Evolutionary conservation across 2,888 invertebrate genomes (phyloP).

Genomic region (Dryobotodes eremita): DNA sequence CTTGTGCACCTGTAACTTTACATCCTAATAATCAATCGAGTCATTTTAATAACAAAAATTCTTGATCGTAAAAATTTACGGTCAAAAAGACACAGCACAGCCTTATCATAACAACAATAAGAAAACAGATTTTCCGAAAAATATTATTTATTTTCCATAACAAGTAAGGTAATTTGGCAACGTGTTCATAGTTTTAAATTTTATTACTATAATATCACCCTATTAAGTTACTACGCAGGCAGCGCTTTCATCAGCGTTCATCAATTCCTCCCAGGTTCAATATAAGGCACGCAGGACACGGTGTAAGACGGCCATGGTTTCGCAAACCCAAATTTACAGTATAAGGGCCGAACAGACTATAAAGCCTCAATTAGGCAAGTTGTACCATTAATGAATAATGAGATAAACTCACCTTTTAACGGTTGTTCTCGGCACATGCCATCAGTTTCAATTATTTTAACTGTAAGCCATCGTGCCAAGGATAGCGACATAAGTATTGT

Average conservation of each 20-base stretch:
- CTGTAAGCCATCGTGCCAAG: conserved; percentile 47
- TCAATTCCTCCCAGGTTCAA: background rate
- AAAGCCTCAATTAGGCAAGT: conserved; percentile 19
- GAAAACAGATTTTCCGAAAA: background rate
- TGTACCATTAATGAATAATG: conserved; percentile 37
- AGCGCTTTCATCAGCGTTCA: background rate
- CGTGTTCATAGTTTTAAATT: background rate
- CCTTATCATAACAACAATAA: background rate
- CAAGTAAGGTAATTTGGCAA: background rate
- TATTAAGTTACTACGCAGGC: background rate
- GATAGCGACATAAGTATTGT: conserved; percentile 34
- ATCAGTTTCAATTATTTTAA: conserved; percentile 44
- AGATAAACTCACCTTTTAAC: conserved; percentile 19
- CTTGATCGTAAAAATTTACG: background rate
- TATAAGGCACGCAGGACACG: background rate
- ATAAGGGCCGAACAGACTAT: background rate
- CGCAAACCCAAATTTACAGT: background rate
- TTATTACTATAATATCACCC: background rate
- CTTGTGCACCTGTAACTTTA: background rate
- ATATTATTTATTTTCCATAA: no score
- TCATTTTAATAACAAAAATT: background rate
- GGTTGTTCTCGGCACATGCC: conserved; percentile 12
- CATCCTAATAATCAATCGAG: conserved; percentile 18
- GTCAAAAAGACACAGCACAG: background rate
- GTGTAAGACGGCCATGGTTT: background rate